phyloP scores from a whole-genome alignment of 2,113 vertebrate species.

The Neolamprologus sp. region DNA sequence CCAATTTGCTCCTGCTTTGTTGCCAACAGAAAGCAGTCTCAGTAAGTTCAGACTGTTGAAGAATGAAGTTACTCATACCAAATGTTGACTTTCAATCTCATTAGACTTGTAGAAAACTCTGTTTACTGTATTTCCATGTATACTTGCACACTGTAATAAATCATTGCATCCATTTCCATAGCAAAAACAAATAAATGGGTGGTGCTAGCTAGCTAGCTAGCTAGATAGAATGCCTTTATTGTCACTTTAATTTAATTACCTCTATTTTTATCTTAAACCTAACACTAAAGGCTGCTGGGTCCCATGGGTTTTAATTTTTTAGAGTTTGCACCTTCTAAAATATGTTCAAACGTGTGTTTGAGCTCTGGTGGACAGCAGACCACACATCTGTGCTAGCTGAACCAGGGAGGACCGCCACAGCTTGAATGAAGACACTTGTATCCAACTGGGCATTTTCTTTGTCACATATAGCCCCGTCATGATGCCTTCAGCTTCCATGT shows the following conservation, averaged over 20 bases:
- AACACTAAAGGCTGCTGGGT: not conserved
- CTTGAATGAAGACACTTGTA: not conserved
- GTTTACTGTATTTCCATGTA: not conserved
- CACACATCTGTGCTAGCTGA: fast-evolving
- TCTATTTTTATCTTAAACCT: not conserved
- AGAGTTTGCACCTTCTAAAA: not conserved
- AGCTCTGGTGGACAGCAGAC: not conserved
- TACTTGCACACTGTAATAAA: not conserved
- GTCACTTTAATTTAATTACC: not conserved
- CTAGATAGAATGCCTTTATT: not conserved
- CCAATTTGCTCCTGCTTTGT: not conserved
- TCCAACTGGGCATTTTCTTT: not conserved
- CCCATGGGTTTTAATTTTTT: not conserved
- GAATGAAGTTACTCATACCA: not conserved
- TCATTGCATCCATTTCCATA: not conserved
- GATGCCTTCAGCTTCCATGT: not conserved
- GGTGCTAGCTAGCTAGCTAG: not conserved
- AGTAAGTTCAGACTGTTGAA: not conserved
- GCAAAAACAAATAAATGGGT: not conserved
- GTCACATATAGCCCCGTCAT: not conserved
- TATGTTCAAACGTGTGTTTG: not conserved
- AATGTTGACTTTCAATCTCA: fast-evolving
- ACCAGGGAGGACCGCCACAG: not conserved
- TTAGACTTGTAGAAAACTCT: not conserved
- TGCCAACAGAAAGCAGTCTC: not conserved